A percentile compares a stretch with the other conserved stretches of the same genome.
These are phyloP conservation scores for Nomada fabriciana DNA, from an alignment of 2,888 invertebrate species.

Conservation along the genomic window DNA sequence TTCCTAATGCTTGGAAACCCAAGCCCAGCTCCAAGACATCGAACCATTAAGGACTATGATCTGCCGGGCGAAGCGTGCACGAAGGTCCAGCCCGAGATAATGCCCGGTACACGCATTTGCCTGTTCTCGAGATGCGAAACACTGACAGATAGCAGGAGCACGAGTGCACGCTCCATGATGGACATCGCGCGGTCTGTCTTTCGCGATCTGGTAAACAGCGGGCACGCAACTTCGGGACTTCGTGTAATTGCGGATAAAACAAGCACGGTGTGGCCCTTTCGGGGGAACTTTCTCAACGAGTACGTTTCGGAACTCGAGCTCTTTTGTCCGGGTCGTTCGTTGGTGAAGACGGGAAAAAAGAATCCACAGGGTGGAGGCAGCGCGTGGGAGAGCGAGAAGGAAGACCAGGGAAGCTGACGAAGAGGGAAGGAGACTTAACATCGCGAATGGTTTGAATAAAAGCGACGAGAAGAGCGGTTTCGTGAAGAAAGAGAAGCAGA, in stretches of 20 bases:
- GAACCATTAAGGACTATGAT: not conserved
- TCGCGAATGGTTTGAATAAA: constrained; percentile 55
- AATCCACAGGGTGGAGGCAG: constrained; percentile 19
- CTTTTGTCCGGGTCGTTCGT: constrained; percentile 58
- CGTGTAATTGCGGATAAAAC: constrained; percentile 66
- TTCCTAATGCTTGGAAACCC: no score
- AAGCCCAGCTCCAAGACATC: not conserved
- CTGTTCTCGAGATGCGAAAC: constrained; percentile 7
- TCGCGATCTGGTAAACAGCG: constrained; percentile 55
- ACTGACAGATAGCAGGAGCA: constrained; percentile 35
- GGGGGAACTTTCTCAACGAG: constrained; percentile 33
- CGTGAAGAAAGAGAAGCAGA: constrained; percentile 23
- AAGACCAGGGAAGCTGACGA: constrained; percentile 25
- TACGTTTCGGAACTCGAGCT: constrained; percentile 53
- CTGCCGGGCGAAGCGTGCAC: not conserved
- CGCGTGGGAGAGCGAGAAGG: constrained; percentile 6
- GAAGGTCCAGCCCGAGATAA: not conserved
- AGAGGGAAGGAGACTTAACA: constrained; percentile 43
- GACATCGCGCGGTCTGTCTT: constrained; percentile 29
- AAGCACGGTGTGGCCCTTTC: constrained; percentile 35
- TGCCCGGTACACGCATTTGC: not conserved
- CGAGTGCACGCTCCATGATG: constrained; percentile 1
- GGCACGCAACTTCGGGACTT: constrained; percentile 41
- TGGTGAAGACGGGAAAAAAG: constrained; percentile 19
- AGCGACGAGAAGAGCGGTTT: constrained; percentile 42